Evolutionary conservation across 2,797 vertebrate genomes (phyloP).

Genomic region (Odontamblyopus rebecca): DNA sequence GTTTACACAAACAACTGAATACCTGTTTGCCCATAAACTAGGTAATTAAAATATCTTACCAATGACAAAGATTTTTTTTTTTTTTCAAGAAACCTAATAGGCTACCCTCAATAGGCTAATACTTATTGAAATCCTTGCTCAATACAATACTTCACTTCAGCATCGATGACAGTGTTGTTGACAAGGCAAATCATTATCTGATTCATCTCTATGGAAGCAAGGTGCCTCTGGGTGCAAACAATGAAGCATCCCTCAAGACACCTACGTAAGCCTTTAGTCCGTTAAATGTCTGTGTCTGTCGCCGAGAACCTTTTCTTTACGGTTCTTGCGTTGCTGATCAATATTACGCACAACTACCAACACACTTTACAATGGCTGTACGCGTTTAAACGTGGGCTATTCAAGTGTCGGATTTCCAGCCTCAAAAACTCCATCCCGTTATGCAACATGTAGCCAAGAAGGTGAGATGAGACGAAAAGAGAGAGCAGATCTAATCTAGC

Average conservation of each 20-base stretch:
- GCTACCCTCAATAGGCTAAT: background rate
- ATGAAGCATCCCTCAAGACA: slow-evolving; percentile 21
- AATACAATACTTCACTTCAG: background rate
- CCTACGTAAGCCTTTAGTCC: background rate
- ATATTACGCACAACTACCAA: background rate
- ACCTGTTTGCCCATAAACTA: background rate
- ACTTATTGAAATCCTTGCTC: background rate
- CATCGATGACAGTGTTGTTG: slow-evolving; percentile 25
- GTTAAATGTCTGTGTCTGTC: background rate
- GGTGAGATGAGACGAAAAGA: background rate
- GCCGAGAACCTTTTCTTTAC: too few species aligned
- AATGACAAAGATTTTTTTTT: background rate
- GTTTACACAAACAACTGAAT: background rate
- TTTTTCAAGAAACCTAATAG: too few species aligned
- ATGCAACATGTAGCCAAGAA: slow-evolving; percentile 18
- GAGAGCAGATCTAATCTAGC: background rate
- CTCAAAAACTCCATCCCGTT: background rate
- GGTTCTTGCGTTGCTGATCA: background rate
- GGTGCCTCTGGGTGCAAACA: slow-evolving; percentile 50
- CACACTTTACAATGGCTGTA: background rate
- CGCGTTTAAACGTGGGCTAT: background rate
- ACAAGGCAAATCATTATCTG: slow-evolving; percentile 36
- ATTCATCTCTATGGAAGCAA: slow-evolving; percentile 56
- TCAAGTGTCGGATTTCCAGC: background rate
- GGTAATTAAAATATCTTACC: background rate